A percentile compares a stretch with the other conserved stretches of the same genome.
Conservation (phyloP, 2,888 invertebrate genomes). For the Diaphora mendica region DNA sequence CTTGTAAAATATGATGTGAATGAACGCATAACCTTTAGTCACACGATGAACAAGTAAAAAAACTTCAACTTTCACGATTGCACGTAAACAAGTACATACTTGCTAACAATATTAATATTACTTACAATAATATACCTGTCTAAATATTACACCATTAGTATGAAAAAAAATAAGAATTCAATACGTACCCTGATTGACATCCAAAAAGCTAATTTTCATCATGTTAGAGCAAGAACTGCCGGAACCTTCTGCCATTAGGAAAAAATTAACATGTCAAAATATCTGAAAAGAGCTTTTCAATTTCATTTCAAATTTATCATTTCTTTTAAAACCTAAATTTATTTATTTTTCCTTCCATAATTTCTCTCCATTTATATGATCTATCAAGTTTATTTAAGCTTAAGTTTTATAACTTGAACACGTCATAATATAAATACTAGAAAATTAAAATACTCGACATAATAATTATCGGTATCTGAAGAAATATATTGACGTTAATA, state of each 20-base stretch:
- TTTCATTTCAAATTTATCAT: too few relatives aligned
- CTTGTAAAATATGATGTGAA: not conserved
- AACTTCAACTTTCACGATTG: slow-evolving; percentile 21
- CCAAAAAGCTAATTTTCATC: not conserved
- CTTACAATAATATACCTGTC: slow-evolving; percentile 20
- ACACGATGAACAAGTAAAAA: not conserved
- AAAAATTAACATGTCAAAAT: too few relatives aligned
- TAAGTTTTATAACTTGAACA: not conserved
- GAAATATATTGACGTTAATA: slow-evolving; percentile 44
- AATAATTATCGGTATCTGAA: slow-evolving; percentile 27
- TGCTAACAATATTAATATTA: slow-evolving; percentile 26
- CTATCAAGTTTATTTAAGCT: not conserved
- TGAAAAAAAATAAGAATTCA: slow-evolving; percentile 11
- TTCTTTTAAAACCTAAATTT: not conserved
- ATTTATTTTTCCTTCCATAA: not conserved
- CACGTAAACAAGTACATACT: slow-evolving; percentile 26
- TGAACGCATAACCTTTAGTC: not conserved
- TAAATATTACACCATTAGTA: slow-evolving; percentile 17
- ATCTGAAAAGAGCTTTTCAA: too few relatives aligned
- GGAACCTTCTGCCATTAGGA: too few relatives aligned
- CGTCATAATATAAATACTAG: not conserved
- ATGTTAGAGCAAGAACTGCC: too few relatives aligned
- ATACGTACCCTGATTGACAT: slow-evolving; percentile 12
- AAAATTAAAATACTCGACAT: slow-evolving; percentile 19
- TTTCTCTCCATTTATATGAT: slow-evolving; percentile 12